These are phyloP conservation scores for Thamnophis sirtalis DNA, from an alignment of 2,113 vertebrate genomes.

Conservation along the genomic window DNA sequence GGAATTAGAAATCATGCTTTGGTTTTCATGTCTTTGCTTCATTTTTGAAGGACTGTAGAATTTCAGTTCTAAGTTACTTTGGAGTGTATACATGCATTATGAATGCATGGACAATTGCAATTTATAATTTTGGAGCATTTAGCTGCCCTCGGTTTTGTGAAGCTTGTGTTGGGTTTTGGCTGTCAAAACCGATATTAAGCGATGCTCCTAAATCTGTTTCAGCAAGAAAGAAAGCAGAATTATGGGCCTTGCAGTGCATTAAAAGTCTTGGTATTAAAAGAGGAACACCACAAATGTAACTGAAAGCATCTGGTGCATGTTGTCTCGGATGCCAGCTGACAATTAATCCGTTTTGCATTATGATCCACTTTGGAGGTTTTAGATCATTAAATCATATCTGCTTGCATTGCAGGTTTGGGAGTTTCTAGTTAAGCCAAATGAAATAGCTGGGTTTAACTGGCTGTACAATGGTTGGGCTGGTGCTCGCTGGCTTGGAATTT, in stretches of 20 bases:
- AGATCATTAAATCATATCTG: conserved; percentile 58
- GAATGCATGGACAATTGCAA: conserved; percentile 8
- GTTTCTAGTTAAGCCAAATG: conserved; percentile 58
- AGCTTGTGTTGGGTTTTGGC: conserved; percentile 31
- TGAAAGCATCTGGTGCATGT: conserved; percentile 59
- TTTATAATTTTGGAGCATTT: conserved; percentile 27
- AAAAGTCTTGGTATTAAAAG: conserved; percentile 51
- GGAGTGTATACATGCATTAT: conserved; percentile 5
- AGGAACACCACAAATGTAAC: conserved; percentile 54
- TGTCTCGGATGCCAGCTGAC: conserved; percentile 52
- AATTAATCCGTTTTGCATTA: conserved; percentile 58
- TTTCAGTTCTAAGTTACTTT: neutral
- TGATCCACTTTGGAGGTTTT: conserved; percentile 64
- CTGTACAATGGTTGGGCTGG: conserved; percentile 46
- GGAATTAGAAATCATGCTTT: neutral
- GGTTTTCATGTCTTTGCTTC: neutral
- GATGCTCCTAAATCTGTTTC: conserved; percentile 40
- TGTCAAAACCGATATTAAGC: conserved; percentile 34
- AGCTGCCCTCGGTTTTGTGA: conserved; percentile 36
- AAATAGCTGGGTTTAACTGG: conserved; percentile 53
- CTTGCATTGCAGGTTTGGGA: conserved; percentile 46
- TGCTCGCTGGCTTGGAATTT: conserved; percentile 34
- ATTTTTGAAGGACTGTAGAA: neutral
- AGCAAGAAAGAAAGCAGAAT: conserved; percentile 51
- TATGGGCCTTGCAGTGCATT: conserved; percentile 49